phyloP scores from a whole-genome alignment of 2,797 vertebrate genomes.

The Masticophis lateralis region DNA sequence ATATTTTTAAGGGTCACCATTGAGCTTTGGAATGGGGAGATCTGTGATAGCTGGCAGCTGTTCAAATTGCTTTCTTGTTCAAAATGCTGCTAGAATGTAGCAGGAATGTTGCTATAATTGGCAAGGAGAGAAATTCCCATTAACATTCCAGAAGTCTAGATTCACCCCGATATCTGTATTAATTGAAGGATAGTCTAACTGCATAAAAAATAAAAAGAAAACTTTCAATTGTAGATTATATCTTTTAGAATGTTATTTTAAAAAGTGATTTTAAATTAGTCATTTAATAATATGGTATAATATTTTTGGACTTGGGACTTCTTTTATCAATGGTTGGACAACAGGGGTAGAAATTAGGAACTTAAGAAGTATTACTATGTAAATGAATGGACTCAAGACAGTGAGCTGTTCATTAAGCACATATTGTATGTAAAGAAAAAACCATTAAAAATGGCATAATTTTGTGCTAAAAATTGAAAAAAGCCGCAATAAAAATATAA shows the following conservation, averaged over 20 bases:
- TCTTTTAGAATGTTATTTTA: not conserved
- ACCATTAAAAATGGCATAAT: not conserved
- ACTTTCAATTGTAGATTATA: not conserved
- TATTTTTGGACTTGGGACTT: not conserved
- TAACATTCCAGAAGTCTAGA: not conserved
- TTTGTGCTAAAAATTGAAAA: not conserved
- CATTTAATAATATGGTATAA: not conserved
- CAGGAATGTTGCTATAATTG: not conserved
- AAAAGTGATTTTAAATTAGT: not conserved
- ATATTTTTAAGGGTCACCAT: not conserved
- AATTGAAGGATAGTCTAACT: not conserved
- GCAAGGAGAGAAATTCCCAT: not conserved
- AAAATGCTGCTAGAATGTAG: not conserved
- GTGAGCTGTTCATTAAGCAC: no score
- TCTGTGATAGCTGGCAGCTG: not conserved
- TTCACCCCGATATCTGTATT: not conserved
- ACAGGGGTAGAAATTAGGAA: no score
- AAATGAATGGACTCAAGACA: no score
- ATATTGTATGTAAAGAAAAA: no score
- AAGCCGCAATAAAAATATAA: not conserved
- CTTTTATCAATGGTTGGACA: no score
- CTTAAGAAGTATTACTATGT: no score
- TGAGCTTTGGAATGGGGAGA: not conserved
- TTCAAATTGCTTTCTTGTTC: not conserved
- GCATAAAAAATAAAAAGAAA: not conserved